phyloP scores from a whole-genome alignment of 2,797 vertebrate species.

The Gorsachius magnificus region DNA sequence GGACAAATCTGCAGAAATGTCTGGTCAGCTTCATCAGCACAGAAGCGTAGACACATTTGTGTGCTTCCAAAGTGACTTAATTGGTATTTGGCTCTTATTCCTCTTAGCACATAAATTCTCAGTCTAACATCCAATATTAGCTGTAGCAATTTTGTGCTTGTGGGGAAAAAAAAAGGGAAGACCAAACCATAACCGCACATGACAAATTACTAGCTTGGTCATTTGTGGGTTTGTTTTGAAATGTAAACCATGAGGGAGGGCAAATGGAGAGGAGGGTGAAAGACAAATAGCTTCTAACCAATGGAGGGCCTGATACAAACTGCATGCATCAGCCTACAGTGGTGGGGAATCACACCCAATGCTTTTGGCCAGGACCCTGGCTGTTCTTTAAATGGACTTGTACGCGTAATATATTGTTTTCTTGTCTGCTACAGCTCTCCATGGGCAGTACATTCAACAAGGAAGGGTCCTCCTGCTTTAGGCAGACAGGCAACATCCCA shows the following conservation, averaged over 20 bases:
- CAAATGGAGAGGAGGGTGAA: not conserved
- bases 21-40: slow-evolving; percentile 44
- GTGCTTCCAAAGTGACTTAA: slow-evolving; percentile 59
- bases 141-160: slow-evolving; percentile 11
- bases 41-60: slow-evolving; percentile 45
- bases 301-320: not conserved
- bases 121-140: not conserved
- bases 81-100: slow-evolving; percentile 64
- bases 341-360: not conserved
- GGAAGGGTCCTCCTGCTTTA: not conserved
- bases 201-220: not conserved
- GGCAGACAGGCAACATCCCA: not conserved
- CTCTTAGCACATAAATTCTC: slow-evolving; percentile 41
- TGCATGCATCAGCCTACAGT: not conserved
- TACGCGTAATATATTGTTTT: not conserved
- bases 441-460: not conserved
- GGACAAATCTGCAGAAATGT: slow-evolving; percentile 28
- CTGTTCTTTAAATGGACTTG: slow-evolving; percentile 28
- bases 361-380: not conserved
- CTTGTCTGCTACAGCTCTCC: not conserved
- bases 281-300: slow-evolving; percentile 50
- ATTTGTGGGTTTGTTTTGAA: slow-evolving; percentile 18
- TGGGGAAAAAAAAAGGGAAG: not conserved
- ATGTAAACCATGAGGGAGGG: slow-evolving; percentile 5
- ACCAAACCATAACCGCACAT: not conserved